A percentile compares a stretch with the other conserved stretches of the same genome.
These are phyloP conservation scores for Allolobophora icterica DNA, from an alignment of 2,888 invertebrate genomes.

Conservation along the genomic window DNA sequence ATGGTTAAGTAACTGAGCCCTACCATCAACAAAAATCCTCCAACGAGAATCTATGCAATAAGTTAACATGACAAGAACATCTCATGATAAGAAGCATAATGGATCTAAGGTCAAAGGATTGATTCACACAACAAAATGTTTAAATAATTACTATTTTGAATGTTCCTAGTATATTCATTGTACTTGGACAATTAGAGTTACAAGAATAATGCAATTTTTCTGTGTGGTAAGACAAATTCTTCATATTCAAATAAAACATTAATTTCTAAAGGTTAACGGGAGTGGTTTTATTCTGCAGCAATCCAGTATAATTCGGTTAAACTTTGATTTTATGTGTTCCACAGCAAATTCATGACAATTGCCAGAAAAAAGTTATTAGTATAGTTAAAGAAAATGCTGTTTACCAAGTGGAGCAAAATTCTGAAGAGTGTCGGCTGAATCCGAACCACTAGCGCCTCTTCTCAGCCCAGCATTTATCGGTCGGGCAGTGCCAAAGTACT, in stretches of 20 bases:
- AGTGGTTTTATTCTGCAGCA: neutral
- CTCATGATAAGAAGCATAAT: neutral
- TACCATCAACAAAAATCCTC: neutral
- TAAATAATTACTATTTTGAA: neutral
- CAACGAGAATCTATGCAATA: neutral
- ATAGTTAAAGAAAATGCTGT: neutral
- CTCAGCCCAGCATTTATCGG: constrained; percentile 59
- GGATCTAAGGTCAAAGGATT: neutral
- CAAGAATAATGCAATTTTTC: too few relatives aligned
- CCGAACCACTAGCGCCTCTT: constrained; percentile 63
- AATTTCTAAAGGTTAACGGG: too few relatives aligned
- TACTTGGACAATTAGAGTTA: neutral
- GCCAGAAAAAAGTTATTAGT: neutral
- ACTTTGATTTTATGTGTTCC: neutral
- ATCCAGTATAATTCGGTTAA: neutral
- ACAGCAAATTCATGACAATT: neutral
- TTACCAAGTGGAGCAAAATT: constrained; percentile 88
- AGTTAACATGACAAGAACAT: neutral
- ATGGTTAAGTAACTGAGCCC: neutral
- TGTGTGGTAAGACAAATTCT: too few relatives aligned
- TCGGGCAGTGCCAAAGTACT: constrained; percentile 69
- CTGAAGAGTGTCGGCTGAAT: constrained; percentile 76
- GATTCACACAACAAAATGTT: neutral
- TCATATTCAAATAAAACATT: too few relatives aligned
- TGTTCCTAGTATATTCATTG: neutral